A percentile compares a stretch with the other conserved stretches of the same genome.
phyloP scores from a whole-genome alignment of 2,888 invertebrate genomes.

The Habroteleia sp. region DNA sequence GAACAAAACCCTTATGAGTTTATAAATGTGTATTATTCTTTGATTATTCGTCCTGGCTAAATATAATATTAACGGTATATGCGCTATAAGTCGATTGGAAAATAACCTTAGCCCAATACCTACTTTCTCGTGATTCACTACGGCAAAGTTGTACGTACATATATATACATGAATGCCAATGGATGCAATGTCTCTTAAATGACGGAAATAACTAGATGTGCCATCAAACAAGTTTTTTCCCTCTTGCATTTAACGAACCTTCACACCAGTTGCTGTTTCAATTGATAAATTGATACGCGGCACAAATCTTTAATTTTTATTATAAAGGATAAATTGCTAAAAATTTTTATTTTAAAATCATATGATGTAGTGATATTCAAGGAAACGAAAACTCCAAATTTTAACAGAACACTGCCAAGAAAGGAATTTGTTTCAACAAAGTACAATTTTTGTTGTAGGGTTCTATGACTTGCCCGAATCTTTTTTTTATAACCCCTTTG shows the following conservation, averaged over 20 bases:
- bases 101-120: conserved; percentile 64
- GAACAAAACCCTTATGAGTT: conserved; percentile 4
- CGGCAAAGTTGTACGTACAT: conserved; percentile 7
- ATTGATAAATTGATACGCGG: conserved; percentile 34
- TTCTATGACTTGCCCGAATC: too few relatives aligned
- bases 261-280: conserved; percentile 12
- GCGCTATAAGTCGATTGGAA: conserved; percentile 55
- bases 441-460: too few relatives aligned
- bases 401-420: too few relatives aligned
- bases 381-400: too few relatives aligned
- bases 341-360: too few relatives aligned
- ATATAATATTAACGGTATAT: conserved; percentile 59
- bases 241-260: conserved; percentile 12
- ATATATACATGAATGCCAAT: conserved; percentile 10
- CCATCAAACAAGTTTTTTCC: conserved; percentile 42
- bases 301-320: conserved; percentile 7
- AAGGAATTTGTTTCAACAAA: too few relatives aligned
- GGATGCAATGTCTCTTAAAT: conserved; percentile 22
- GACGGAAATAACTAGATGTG: conserved; percentile 50
- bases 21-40: conserved; percentile 50
- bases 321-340: too few relatives aligned
- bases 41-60: conserved; percentile 19
- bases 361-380: too few relatives aligned
- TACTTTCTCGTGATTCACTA: conserved; percentile 59
- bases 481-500: too few relatives aligned